Percentiles rank a stretch among this genome's conserved stretches.
phyloP scores from a whole-genome alignment of 2,113 vertebrate species.

The Fregata magnificens region DNA sequence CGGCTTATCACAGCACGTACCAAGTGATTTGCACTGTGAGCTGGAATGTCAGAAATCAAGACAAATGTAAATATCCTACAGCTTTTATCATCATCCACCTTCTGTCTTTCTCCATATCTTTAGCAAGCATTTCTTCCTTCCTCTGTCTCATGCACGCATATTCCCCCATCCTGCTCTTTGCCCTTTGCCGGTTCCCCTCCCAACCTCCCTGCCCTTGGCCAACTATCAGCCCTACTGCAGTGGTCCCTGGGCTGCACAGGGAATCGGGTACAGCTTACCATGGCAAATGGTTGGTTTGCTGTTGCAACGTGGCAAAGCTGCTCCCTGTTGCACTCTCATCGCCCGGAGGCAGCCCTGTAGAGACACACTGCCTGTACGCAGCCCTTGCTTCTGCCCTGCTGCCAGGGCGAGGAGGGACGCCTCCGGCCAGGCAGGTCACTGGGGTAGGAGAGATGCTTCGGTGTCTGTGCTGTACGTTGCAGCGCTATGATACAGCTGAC shows the following conservation, averaged over 20 bases:
- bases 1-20: background rate
- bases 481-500: fast-evolving
- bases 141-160: fast-evolving
- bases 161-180: background rate
- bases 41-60: background rate
- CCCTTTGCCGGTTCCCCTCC: background rate
- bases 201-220: background rate
- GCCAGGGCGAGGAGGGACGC: background rate
- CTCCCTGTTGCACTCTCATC: fast-evolving
- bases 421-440: background rate
- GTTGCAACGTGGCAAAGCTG: fast-evolving
- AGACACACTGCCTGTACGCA: background rate
- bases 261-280: background rate
- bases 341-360: background rate
- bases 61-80: background rate
- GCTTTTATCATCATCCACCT: background rate
- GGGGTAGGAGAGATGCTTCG: background rate
- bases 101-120: background rate
- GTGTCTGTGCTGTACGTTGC: fast-evolving
- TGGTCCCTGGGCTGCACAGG: fast-evolving
- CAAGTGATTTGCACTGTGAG: background rate
- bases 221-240: background rate
- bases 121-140: background rate
- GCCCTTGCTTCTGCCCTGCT: background rate
- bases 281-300: background rate